A percentile compares a stretch with the other conserved stretches of the same genome.
phyloP scores from a whole-genome alignment of 2,113 vertebrate genomes.

The Tetrax tetrax region DNA sequence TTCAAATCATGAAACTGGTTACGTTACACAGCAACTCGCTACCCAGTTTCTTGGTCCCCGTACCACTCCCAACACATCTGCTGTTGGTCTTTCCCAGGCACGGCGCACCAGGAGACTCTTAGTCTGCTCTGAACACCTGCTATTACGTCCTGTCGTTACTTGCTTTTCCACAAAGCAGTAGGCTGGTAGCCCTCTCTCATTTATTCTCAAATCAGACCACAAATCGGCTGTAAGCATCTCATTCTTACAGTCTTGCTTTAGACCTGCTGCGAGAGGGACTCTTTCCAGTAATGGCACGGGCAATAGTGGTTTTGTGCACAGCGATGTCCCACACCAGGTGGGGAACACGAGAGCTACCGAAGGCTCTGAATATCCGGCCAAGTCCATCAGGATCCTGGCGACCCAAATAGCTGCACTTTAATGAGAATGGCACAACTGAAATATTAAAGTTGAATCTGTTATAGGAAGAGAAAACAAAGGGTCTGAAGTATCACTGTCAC shows the following conservation, averaged over 20 bases:
- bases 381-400: neutral
- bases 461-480: neutral
- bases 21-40: neutral
- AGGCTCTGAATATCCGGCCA: neutral
- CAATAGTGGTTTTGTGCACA: neutral
- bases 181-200: neutral
- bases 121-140: neutral
- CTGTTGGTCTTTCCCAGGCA: neutral
- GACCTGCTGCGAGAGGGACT: neutral
- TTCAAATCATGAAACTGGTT: neutral
- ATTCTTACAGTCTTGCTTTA: neutral
- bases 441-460: neutral
- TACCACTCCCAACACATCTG: neutral
- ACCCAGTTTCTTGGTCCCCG: neutral
- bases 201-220: neutral
- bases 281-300: neutral
- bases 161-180: neutral
- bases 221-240: neutral
- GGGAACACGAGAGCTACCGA: neutral
- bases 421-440: neutral
- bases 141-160: neutral
- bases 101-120: neutral
- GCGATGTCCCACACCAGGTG: fast-evolving
- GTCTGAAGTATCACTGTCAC: neutral
- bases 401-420: neutral